phyloP scores from a whole-genome alignment of 1,140 invertebrate species.

The Papilio xuthus region DNA sequence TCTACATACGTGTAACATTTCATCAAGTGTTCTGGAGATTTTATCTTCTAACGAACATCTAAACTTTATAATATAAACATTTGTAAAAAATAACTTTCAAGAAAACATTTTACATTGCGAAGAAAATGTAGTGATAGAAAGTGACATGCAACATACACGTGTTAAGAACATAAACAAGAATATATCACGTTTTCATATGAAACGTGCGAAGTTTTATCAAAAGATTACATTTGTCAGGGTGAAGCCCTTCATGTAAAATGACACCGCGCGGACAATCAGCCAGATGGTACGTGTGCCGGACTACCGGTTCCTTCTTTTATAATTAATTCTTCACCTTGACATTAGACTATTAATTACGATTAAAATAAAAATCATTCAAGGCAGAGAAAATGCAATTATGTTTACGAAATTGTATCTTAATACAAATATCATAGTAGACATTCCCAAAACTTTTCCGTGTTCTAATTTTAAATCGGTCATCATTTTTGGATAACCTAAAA shows the following conservation, averaged over 20 bases:
- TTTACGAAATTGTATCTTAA: neutral
- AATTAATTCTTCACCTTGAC: neutral
- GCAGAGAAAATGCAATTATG: neutral
- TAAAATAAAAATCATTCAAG: neutral
- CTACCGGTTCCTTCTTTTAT: neutral
- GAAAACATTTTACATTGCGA: neutral
- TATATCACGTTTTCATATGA: conserved; percentile 34
- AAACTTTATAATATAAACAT: too few relatives aligned
- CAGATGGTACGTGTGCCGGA: neutral
- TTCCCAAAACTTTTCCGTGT: neutral
- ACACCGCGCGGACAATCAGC: neutral
- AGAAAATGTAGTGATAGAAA: neutral
- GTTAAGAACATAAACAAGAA: conserved; percentile 42
- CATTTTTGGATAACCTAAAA: neutral
- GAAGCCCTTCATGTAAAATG: neutral
- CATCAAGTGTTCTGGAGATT: too few relatives aligned
- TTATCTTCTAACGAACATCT: too few relatives aligned
- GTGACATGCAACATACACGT: neutral
- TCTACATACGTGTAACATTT: too few relatives aligned
- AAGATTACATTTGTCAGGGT: neutral
- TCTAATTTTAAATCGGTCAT: neutral
- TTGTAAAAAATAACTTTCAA: too few relatives aligned
- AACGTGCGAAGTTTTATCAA: neutral
- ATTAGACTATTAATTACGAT: neutral
- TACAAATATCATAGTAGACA: neutral